Percentiles rank a stretch among this genome's conserved stretches.
Conservation (phyloP, 1,140 invertebrate genomes). For the Thaumetopoea pityocampa region DNA sequence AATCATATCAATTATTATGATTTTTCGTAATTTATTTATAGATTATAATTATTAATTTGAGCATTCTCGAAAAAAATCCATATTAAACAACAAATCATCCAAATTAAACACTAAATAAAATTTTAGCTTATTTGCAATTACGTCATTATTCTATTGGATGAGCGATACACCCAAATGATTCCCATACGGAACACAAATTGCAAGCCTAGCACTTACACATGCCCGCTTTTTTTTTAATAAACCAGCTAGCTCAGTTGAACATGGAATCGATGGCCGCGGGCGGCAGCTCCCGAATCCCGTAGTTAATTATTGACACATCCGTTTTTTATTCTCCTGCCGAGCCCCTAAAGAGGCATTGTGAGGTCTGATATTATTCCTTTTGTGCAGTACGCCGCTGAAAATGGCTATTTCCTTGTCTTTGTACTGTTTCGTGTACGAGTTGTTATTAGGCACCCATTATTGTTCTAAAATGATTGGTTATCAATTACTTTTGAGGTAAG, state of each 20-base stretch:
- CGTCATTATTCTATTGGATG: too few species aligned
- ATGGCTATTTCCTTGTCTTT: slow-evolving; percentile 66
- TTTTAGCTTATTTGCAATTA: too few species aligned
- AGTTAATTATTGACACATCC: slow-evolving; percentile 74
- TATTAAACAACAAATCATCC: too few species aligned
- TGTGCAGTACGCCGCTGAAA: slow-evolving; percentile 38
- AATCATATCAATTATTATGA: too few species aligned
- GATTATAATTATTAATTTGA: too few species aligned
- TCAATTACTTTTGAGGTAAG: slow-evolving; percentile 47
- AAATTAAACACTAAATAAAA: too few species aligned
- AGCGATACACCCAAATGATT: too few species aligned
- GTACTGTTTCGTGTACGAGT: slow-evolving; percentile 26
- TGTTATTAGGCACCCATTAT: slow-evolving; percentile 29
- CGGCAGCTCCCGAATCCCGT: slow-evolving; percentile 53
- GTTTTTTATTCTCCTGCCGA: slow-evolving; percentile 50
- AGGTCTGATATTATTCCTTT: slow-evolving; percentile 52
- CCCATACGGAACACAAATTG: too few species aligned
- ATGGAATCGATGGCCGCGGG: slow-evolving; percentile 56
- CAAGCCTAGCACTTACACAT: too few species aligned
- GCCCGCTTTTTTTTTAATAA: slow-evolving; percentile 61
- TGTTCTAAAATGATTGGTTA: slow-evolving; percentile 58
- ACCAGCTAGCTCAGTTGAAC: slow-evolving; percentile 32
- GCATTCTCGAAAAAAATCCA: too few species aligned
- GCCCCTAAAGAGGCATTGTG: slow-evolving; percentile 44
- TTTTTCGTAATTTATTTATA: too few species aligned